Conservation (phyloP, 2,888 invertebrate species). For the Osmoderma eremita region DNA sequence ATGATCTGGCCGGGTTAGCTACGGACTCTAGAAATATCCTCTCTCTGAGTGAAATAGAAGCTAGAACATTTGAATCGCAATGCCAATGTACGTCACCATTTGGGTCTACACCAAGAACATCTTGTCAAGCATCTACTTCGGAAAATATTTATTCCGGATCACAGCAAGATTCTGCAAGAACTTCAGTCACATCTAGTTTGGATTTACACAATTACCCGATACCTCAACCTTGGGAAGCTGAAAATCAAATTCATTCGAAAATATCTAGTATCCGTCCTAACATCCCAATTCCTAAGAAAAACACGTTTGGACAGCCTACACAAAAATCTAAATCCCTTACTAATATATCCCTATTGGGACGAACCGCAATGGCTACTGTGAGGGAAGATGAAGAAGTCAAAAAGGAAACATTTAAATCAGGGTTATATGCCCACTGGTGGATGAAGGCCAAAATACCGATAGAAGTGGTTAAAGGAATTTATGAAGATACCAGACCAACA, state of each 20-base stretch:
- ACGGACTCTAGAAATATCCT: constrained; percentile 56
- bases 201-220: constrained; percentile 62
- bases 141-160: constrained; percentile 68
- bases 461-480: constrained; percentile 66
- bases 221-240: constrained; percentile 63
- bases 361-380: constrained; percentile 51
- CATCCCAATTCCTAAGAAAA: constrained; percentile 58
- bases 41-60: constrained; percentile 69
- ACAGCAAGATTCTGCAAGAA: constrained; percentile 64
- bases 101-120: constrained; percentile 76
- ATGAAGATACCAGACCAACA: constrained; percentile 58
- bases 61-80: constrained; percentile 73
- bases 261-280: constrained; percentile 54
- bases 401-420: constrained; percentile 78
- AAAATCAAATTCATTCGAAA: constrained; percentile 66
- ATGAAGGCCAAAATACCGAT: constrained; percentile 85
- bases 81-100: constrained; percentile 80
- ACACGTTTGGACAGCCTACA: constrained; percentile 62
- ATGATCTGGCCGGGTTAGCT: constrained; percentile 48
- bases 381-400: constrained; percentile 59
- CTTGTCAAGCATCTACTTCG: constrained; percentile 70
- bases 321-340: constrained; percentile 57
- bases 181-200: constrained; percentile 66
- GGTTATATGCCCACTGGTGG: constrained; percentile 93
- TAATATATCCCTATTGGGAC: constrained; percentile 57